These are phyloP conservation scores for Latrodectus hesperus DNA, from an alignment of 2,888 invertebrate genomes.

Conservation along the genomic window DNA sequence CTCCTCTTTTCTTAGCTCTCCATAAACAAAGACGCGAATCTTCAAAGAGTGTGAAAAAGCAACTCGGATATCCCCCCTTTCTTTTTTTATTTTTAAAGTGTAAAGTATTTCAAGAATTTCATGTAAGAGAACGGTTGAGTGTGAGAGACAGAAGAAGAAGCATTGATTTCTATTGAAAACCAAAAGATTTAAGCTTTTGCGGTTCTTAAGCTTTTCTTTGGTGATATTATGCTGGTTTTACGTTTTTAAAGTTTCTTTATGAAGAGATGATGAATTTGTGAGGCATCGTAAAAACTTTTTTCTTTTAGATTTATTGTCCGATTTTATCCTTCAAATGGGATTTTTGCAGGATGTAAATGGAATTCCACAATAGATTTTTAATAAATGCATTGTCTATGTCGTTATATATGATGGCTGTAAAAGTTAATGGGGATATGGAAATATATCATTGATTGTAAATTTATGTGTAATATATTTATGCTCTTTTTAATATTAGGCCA, in stretches of 20 bases:
- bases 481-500: too few species aligned
- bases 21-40: constrained; percentile 58
- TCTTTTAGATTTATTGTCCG: constrained; percentile 20
- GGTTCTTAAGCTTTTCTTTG: constrained; percentile 38
- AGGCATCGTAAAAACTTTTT: constrained; percentile 33
- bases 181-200: constrained; percentile 7
- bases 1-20: constrained; percentile 14
- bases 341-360: too few species aligned
- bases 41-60: constrained; percentile 46
- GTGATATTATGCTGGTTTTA: constrained; percentile 43
- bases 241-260: constrained; percentile 48
- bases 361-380: too few species aligned
- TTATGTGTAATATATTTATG: too few species aligned
- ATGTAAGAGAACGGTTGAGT: constrained; percentile 1
- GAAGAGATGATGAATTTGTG: constrained; percentile 28
- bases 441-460: too few species aligned
- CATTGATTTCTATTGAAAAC: constrained; percentile 24
- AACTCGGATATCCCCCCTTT: constrained; percentile 14
- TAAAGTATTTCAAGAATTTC: constrained; percentile 23
- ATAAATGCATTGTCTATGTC: too few species aligned
- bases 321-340: not conserved
- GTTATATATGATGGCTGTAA: too few species aligned
- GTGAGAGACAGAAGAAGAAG: not conserved
- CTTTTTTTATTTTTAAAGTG: constrained; percentile 15
- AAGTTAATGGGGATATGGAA: too few species aligned